These are phyloP conservation scores for Neostethus bicornis DNA, from an alignment of 2,797 vertebrate genomes.

Conservation along the genomic window DNA sequence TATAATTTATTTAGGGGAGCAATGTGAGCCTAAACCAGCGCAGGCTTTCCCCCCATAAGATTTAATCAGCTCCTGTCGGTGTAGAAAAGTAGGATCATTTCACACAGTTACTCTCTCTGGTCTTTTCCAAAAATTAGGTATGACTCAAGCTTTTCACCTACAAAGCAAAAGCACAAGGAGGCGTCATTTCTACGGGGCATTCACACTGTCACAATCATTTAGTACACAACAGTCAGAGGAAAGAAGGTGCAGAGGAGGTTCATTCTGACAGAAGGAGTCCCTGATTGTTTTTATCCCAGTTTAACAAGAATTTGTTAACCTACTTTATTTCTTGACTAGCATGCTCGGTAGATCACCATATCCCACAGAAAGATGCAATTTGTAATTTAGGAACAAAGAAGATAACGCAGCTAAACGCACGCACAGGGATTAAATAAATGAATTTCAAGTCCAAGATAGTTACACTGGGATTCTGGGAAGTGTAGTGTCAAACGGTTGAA, in stretches of 20 bases:
- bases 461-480: too few species aligned
- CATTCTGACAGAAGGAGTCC: constrained; percentile 33
- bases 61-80: constrained; percentile 51
- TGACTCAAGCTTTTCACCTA: constrained; percentile 44
- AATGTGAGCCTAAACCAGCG: constrained; percentile 51
- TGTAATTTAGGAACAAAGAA: too few species aligned
- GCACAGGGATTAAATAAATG: too few species aligned
- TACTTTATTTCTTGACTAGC: not conserved
- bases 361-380: not conserved
- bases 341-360: not conserved
- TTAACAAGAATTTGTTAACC: constrained; percentile 6
- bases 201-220: constrained; percentile 53
- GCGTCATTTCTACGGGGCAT: constrained; percentile 43
- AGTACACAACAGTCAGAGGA: constrained; percentile 37
- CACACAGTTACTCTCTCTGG: constrained; percentile 33
- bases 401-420: too few species aligned
- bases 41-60: constrained; percentile 49
- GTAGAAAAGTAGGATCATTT: constrained; percentile 47
- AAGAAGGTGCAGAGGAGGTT: constrained; percentile 29
- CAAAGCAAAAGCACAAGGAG: constrained; percentile 40
- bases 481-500: too few species aligned
- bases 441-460: too few species aligned
- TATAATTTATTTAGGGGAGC: constrained; percentile 63
- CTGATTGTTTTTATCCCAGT: constrained; percentile 38
- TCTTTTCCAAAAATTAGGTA: constrained; percentile 48